Evolutionary conservation across 2,113 vertebrate species (phyloP), one percentile per base, ranked within the genome.

Genomic region (Gracilinanus agilis): DNA sequence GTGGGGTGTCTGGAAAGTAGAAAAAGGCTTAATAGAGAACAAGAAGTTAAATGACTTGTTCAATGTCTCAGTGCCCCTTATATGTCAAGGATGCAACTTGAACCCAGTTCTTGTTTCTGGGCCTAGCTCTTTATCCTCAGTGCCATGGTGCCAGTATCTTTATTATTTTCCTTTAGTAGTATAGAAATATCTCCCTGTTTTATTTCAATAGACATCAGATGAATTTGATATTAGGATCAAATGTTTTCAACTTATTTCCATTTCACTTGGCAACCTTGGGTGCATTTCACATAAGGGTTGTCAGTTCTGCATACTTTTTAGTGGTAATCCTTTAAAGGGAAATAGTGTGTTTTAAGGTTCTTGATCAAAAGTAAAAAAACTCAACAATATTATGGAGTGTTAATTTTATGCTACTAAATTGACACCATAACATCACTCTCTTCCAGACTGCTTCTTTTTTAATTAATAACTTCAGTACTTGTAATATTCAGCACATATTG

Each of bases 401-500:
- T 90, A 88, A 55, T 3, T 44, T 58, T 93, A 2, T 94, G 96
- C 92, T 92, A 0, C 25, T 90, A 49, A 67, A 83, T 40, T 83
- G 40, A 40, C 67, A 83, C 40, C 40, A n/a, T 93, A 88, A 83
- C 88, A 88, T 67, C 2, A 58, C 40, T 94, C 55, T 53, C 27
- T 29, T 96, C 16, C 3, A 89, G 44, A 8, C 6, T 93, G 19
- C 61, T 97, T 92, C 13, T 44, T 88, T 19, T 9, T 94, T 75
- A 83, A 96, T 83, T 83, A 83, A 83, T 83, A 93, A 90, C 11
- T 83, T 94, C 40, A 88, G 34, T 67, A 97, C 9, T 19, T 94
- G 88, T 12, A 55, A 7, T 97, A 13, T 90, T 96, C n/a, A 83
- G 67, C 67, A 83, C 67, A 83, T 96, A 54, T 96, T 91, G 1